Base-by-base conservation (phyloP, 1,140 invertebrate species). In the Lordiphosa stackelbergi region DNA sequence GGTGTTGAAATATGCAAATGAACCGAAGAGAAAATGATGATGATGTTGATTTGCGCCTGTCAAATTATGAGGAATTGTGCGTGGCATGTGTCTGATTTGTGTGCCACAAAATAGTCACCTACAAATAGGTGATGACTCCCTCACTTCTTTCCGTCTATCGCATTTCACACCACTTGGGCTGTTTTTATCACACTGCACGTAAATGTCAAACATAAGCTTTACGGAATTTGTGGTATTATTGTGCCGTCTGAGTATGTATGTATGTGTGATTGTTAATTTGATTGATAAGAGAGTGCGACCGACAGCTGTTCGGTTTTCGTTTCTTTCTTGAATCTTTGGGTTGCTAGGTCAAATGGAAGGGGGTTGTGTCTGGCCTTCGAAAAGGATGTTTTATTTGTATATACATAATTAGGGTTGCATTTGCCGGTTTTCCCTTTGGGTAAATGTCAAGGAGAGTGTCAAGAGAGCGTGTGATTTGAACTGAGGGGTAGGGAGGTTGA, bases 1-100 rank as follows among this genome's bases (percentile, higher is more conserved):
- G 72, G 77, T 66, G 77, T 52, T 81, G 77, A 81, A 77, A 74
- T 56, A 83, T 83, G 68, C 68, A 77, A 81, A 81, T 81, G 52
- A 64, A 53, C 57, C 63, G 38, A 22, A 13, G 53, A 59, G 31
- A 28, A 11, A 45, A 34, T 38, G 54, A 41, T 51, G 49, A 31
- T 47, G 47, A 35, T 38, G 64, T 55, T 70, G 66, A 79, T 70
- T 69, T 16, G 3, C 12, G 34, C 41, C 46, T 69, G 77, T 81
- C 70, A 68, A 24, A 69, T 68, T 81, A 61, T 53, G 53, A 34
- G 19, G 24, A 46, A 61, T 61, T 55, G 34, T 61, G 43, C 42
- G 68, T 46, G 68, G 66, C 71, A 58, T 55, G 45, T 49, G 52
- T 24, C 22, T 24, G 22, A 24, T 24, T 24, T 49, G 55, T 19